Conservation (phyloP, 1,140 invertebrate genomes). For the Lineus longissimus region DNA sequence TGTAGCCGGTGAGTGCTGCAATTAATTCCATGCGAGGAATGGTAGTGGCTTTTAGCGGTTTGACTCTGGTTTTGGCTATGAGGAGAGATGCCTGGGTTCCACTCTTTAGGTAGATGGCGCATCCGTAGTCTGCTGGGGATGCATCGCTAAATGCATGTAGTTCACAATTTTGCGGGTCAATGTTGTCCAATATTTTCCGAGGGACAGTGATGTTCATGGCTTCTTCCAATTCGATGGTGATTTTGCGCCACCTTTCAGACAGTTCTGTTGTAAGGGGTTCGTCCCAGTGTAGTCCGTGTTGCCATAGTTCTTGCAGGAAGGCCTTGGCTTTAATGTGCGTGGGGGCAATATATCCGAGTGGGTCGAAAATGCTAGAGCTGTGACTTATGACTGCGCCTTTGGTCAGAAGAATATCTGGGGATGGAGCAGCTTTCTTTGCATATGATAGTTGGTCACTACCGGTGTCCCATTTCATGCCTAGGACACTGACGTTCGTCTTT, state of each 20-base stretch:
- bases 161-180: not conserved
- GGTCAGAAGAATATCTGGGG: not conserved
- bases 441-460: not conserved
- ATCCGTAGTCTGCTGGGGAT: not conserved
- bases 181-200: not conserved
- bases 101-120: not conserved
- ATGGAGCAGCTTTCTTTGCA: not conserved
- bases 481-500: not conserved
- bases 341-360: not conserved
- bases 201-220: not conserved
- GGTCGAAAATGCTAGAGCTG: not conserved
- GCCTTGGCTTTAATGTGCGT: not conserved
- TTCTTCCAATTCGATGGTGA: not conserved
- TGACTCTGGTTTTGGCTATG: not conserved
- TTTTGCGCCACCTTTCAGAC: not conserved
- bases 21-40: not conserved
- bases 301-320: not conserved
- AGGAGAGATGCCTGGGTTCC: not conserved
- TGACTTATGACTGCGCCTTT: not conserved
- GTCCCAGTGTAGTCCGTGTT: not conserved
- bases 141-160: slow-evolving; percentile 2
- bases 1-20: not conserved
- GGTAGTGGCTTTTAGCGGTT: not conserved
- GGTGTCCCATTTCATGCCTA: not conserved
- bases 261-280: not conserved